These are phyloP conservation scores for Acanthis flammea DNA, from an alignment of 2,797 vertebrate species.

Conservation along the genomic window DNA sequence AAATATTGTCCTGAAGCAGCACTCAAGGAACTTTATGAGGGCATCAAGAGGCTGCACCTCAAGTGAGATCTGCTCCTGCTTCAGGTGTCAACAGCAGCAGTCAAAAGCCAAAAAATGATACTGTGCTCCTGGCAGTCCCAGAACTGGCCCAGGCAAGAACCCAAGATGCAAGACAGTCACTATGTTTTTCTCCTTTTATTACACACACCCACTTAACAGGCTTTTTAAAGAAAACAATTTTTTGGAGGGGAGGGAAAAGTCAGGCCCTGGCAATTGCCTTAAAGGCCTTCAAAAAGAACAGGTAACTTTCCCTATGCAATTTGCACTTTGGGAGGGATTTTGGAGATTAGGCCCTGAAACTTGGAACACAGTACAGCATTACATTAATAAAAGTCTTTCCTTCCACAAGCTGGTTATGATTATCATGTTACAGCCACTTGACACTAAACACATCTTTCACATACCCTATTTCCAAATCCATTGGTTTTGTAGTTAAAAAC, in stretches of 20 bases:
- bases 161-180: not conserved
- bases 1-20: not conserved
- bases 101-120: not conserved
- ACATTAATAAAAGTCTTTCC: not conserved
- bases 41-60: rapidly evolving
- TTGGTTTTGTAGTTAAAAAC: not conserved
- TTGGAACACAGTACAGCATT: not conserved
- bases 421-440: not conserved
- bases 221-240: not conserved
- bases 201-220: not conserved
- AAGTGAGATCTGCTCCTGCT: not conserved
- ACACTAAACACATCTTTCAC: not conserved
- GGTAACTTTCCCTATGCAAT: not conserved
- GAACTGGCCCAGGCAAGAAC: not conserved
- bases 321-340: not conserved
- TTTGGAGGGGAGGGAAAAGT: not conserved
- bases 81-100: not conserved
- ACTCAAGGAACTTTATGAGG: not conserved
- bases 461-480: not conserved
- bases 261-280: not conserved
- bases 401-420: not conserved
- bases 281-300: not conserved
- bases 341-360: not conserved
- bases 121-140: not conserved
- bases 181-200: not conserved